These are phyloP conservation scores for Puffinus mauretanicus DNA, from an alignment of 2,113 vertebrate genomes.

Conservation along the genomic window DNA sequence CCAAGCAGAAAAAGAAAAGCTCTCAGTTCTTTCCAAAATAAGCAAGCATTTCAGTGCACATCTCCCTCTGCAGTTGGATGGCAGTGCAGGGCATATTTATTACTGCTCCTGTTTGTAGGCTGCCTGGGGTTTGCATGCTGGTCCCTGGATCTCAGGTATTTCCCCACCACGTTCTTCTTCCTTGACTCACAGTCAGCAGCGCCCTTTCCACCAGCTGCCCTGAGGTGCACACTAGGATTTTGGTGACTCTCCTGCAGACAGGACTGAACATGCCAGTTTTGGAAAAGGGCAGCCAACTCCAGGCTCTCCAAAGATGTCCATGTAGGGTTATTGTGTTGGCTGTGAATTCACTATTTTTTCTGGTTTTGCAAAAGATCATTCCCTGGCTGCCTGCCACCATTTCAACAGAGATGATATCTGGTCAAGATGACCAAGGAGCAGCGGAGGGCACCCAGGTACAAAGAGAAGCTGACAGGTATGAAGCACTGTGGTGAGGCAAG, in stretches of 20 bases:
- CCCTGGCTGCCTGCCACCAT: neutral
- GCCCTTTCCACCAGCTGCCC: neutral
- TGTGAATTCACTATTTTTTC: neutral
- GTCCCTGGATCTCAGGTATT: neutral
- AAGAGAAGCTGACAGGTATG: neutral
- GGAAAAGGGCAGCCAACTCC: neutral
- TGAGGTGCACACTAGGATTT: neutral
- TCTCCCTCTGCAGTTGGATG: neutral
- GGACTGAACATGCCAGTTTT: neutral
- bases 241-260: neutral
- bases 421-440: slow-evolving; percentile 33
- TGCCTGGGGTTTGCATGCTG: neutral
- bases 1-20: neutral
- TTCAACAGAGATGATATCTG: slow-evolving; percentile 19
- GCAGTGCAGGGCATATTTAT: neutral
- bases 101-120: neutral
- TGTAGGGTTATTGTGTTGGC: neutral
- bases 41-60: neutral
- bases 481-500: slow-evolving; percentile 16
- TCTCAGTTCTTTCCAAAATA: neutral
- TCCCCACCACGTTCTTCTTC: neutral
- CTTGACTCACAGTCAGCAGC: neutral
- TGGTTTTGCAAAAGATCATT: neutral
- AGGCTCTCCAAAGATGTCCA: neutral
- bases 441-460: neutral